Conservation (phyloP, 2,888 invertebrate species). For the Plagiodera versicolora region DNA sequence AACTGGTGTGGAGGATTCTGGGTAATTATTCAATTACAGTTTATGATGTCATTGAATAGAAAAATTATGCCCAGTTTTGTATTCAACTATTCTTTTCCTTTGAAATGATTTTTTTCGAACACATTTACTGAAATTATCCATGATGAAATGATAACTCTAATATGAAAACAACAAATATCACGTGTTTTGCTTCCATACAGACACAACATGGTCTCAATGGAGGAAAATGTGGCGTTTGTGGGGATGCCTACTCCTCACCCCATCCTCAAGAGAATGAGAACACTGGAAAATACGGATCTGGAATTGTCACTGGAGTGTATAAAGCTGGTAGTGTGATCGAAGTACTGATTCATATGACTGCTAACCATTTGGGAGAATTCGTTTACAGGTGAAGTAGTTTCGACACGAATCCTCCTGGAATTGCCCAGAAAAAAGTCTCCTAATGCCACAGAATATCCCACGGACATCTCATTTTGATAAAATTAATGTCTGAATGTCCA, state of each 20-base stretch:
- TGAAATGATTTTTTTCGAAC: too few relatives aligned
- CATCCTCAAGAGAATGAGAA: constrained; percentile 54
- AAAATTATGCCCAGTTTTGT: too few relatives aligned
- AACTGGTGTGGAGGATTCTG: constrained; percentile 60
- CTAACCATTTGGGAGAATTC: constrained; percentile 50
- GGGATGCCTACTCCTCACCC: constrained; percentile 48
- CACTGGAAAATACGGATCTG: constrained; percentile 54
- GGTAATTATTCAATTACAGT: constrained; percentile 8
- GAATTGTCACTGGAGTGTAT: constrained; percentile 51
- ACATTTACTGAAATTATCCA: too few relatives aligned
- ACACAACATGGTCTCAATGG: constrained; percentile 25
- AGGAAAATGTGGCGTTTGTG: constrained; percentile 52
- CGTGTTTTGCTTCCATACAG: constrained; percentile 1
- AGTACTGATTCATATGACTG: constrained; percentile 49
- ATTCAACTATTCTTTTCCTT: too few relatives aligned
- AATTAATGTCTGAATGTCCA: too few relatives aligned
- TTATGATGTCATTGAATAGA: too few relatives aligned
- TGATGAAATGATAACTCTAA: too few relatives aligned
- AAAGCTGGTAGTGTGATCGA: constrained; percentile 44
- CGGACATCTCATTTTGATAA: too few relatives aligned
- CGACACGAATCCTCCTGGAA: too few relatives aligned
- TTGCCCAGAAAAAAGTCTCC: too few relatives aligned
- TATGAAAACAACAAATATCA: background rate
- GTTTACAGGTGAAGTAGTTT: constrained; percentile 31
- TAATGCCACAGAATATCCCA: too few relatives aligned